These are phyloP conservation scores for Coptotermes formosanus DNA, from an alignment of 1,140 invertebrate genomes.

Conservation along the genomic window DNA sequence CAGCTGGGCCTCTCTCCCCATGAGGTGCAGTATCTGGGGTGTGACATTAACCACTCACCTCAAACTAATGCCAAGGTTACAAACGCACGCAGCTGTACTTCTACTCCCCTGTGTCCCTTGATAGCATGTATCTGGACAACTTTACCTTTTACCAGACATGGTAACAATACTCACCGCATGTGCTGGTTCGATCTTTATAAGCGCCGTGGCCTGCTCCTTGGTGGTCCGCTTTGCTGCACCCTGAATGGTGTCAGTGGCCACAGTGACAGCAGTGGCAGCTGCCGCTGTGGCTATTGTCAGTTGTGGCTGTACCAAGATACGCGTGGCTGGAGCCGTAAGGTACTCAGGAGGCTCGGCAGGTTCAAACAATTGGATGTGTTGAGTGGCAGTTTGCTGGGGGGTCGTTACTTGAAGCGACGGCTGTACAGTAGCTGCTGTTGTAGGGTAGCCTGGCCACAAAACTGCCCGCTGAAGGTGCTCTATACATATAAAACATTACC, in stretches of 20 bases:
- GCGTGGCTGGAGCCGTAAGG: conserved; percentile 48
- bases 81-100: too few species aligned
- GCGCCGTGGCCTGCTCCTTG: conserved; percentile 29
- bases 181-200: conserved; percentile 68
- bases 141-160: too few species aligned
- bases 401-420: conserved; percentile 8
- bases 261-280: conserved; percentile 57
- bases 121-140: too few species aligned
- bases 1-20: too few species aligned
- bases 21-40: too few species aligned
- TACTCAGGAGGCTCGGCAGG: conserved; percentile 12
- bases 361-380: conserved; percentile 34
- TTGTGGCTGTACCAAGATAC: conserved; percentile 40
- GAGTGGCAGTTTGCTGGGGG: conserved; percentile 20
- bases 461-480: conserved; percentile 73
- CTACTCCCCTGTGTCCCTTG: too few species aligned
- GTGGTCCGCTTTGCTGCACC: background rate
- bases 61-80: too few species aligned
- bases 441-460: conserved; percentile 65
- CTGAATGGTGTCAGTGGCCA: conserved; percentile 34
- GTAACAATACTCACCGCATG: conserved; percentile 44
- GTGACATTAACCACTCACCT: too few species aligned
- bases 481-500: conserved; percentile 39
- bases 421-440: conserved; percentile 23
- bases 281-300: conserved; percentile 46